These are phyloP conservation scores for Solen grandis DNA, from an alignment of 1,140 invertebrate species.

Conservation along the genomic window DNA sequence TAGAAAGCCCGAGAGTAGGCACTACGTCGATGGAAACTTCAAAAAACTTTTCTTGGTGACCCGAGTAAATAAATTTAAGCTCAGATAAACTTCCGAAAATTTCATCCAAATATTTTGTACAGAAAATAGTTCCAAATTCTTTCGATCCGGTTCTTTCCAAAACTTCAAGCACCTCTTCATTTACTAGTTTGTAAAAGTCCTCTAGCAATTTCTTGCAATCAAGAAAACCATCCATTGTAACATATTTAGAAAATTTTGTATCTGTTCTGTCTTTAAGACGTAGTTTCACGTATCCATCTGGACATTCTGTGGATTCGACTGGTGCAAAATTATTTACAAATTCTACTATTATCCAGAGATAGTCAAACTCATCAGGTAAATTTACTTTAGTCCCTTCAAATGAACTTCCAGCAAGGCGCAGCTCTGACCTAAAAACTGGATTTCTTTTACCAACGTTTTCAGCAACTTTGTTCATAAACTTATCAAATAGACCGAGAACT, in stretches of 20 bases:
- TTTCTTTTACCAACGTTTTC: background rate
- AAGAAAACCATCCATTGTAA: conserved; percentile 11
- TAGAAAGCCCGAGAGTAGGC: background rate
- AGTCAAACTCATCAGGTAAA: conserved; percentile 46
- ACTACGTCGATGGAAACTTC: conserved; percentile 6
- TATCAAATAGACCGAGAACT: conserved; percentile 4
- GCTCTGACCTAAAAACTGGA: conserved; percentile 17
- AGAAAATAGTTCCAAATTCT: background rate
- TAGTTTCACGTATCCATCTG: conserved; percentile 19
- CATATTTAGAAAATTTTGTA: background rate
- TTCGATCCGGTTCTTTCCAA: too few relatives aligned
- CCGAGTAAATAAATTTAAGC: background rate
- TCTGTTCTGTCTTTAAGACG: background rate
- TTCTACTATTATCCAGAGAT: conserved; percentile 19
- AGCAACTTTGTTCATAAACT: background rate
- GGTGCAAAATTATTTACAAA: background rate
- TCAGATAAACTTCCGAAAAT: background rate
- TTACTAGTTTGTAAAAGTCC: conserved; percentile 4
- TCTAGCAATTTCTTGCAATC: conserved; percentile 4
- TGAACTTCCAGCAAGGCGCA: conserved; percentile 24
- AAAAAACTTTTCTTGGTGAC: conserved; percentile 9
- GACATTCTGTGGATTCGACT: background rate
- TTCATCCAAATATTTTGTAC: conserved; percentile 11
- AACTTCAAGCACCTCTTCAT: conserved; percentile 5
- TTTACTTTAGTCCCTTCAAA: conserved; percentile 44